These are phyloP conservation scores for Psilanteris sp. DNA, from an alignment of 1,140 invertebrate genomes.

Conservation along the genomic window DNA sequence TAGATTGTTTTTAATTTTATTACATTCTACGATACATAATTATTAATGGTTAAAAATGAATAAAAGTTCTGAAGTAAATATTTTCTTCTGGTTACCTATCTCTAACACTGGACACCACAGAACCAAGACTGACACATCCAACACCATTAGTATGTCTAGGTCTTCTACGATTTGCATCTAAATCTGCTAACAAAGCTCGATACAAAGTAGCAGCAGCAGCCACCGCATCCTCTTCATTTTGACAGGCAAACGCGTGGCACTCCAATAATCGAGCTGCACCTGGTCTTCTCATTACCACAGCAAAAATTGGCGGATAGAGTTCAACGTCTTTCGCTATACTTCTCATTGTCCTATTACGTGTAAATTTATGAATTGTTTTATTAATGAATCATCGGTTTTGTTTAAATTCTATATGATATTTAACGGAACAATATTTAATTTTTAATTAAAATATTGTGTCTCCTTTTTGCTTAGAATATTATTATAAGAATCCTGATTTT, in stretches of 20 bases:
- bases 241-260: constrained; percentile 94
- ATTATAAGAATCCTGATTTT: no score
- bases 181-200: constrained; percentile 90
- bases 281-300: constrained; percentile 92
- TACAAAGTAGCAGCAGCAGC: constrained; percentile 94
- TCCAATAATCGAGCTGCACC: constrained; percentile 88
- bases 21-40: no score
- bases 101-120: constrained; percentile 76
- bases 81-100: constrained; percentile 65
- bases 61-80: no score
- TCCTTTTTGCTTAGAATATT: no score
- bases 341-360: constrained; percentile 74
- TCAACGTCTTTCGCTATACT: constrained; percentile 73
- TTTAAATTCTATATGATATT: no score
- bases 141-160: constrained; percentile 85
- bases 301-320: constrained; percentile 91
- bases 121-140: constrained; percentile 84
- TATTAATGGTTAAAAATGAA: no score
- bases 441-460: no score
- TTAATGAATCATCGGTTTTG: no score
- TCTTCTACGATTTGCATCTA: constrained; percentile 82
- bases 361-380: no score
- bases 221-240: constrained; percentile 91
- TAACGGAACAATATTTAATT: no score
- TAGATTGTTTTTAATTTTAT: no score